A percentile compares a stretch with the other conserved stretches of the same genome.
phyloP scores from a whole-genome alignment of 2,888 invertebrate species.

The Oxyteleia sp. region DNA sequence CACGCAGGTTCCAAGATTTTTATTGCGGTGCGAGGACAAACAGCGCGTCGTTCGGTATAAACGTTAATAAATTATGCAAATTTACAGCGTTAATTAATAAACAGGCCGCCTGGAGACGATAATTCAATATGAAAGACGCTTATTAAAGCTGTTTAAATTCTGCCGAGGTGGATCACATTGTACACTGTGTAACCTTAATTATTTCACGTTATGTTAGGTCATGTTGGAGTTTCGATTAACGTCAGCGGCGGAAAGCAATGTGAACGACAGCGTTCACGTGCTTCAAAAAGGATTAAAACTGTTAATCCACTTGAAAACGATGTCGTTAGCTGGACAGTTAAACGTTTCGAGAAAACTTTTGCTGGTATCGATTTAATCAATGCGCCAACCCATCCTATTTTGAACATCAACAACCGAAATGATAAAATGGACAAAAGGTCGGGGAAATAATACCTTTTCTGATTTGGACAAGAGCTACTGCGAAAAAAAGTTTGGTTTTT shows the following conservation, averaged over 20 bases:
- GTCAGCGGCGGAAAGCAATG: slow-evolving; percentile 36
- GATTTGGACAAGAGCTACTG: no score
- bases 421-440: background rate
- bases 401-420: background rate
- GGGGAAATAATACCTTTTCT: background rate
- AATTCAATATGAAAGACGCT: no score
- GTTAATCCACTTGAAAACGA: slow-evolving; percentile 66
- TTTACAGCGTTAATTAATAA: no score
- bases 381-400: slow-evolving; percentile 26
- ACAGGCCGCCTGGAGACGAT: no score
- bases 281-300: slow-evolving; percentile 67
- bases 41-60: no score
- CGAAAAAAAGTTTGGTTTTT: no score
- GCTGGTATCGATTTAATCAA: slow-evolving; percentile 39
- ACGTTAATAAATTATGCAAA: no score
- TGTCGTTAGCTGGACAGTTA: slow-evolving; percentile 57
- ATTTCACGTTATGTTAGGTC: slow-evolving; percentile 44
- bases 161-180: no score
- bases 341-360: slow-evolving; percentile 48
- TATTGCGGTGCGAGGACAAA: no score
- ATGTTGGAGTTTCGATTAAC: slow-evolving; percentile 55
- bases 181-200: slow-evolving; percentile 51
- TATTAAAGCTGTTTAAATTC: no score
- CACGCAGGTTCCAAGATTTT: no score
- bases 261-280: slow-evolving; percentile 45